Base-by-base conservation (phyloP, 1,140 invertebrate species). In the Drosophila repletoides region DNA sequence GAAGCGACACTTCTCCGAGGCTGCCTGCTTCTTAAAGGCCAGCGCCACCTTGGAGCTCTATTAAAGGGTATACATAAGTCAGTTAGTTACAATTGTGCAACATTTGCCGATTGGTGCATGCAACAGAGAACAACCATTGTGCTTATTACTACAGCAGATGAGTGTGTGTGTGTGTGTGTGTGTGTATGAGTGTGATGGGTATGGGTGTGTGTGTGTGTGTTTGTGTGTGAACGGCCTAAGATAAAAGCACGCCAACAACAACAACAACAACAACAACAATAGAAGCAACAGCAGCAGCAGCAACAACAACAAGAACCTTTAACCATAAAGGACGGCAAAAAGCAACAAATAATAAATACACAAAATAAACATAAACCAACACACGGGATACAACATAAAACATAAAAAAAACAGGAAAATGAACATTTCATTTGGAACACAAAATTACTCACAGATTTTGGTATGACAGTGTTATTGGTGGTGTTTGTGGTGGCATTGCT, bases 1-100 rank as follows among this genome's bases (percentile, higher is more conserved):
- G 91, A 97, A 96, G 90, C 96, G 95, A 89, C 96, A 98, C 67
- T 93, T 92, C 90, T 97, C 95, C 21, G 94, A 95, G 41, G 92
- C 93, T 29, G 93, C 93, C 90, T 94, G 93, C 14, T 92, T 91
- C 24, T 93, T 93, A 49, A 95, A 90, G 12, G 91, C 90, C 64
- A 94, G 81, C 14, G 92, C 91, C 29, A 92, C 91, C 68, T 93
- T 93, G 59, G 91, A 92, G 75, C 92, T 93, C 93, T 94, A 61
- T 38, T 31, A 1, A 2, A 41, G 0, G 1, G 0, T 9, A 49
- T 45, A 14, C n/a, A 14, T 14, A n/a, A 43, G 12, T 3, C 1
- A 5, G 7, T 0, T 12, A 29, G n/a, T n/a, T 31, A 28, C 6
- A 40, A 15, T 0, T 0, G 0, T 28, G 9, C 1, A 7, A 10